Evolutionary conservation across 2,888 invertebrate genomes (phyloP), one percentile per base, ranked within the genome.

Genomic region (Steinernema carpocapsae): DNA sequence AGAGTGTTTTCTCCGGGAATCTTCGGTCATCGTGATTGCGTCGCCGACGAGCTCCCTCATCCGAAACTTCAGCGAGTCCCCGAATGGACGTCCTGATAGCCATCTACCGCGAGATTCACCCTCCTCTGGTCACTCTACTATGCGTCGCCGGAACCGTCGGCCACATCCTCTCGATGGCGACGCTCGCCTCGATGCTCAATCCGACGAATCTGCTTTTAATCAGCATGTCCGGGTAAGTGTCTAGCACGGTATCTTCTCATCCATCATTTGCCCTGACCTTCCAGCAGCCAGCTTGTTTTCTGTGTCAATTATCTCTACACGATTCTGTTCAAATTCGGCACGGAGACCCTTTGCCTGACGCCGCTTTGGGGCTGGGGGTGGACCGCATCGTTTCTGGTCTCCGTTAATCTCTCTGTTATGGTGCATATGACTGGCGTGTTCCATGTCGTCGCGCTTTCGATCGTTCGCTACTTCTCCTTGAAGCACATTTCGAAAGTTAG

Each of bases 391-490:
- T 52, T 78, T 12, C 45, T 78, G 17, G 72, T 83, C 37, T 82
- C 82, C 0, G 85, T 85, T 10, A 84, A 83, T 0, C 74, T 85
- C 22, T 82, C 83, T 7, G 85, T 84, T 0, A 74, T 85, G n/a
- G 83, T 85, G 7, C 84, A 85, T 71, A 85, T 85, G 84, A 78
- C 81, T 14, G 84, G 83, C 76, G 84, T 85, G 10, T 85, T 85
- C 56, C 85, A 85, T 70, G 84, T 85, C 4, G 85, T 85, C 56
- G 84, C 82, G 17, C 78, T 85, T 12, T 85, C 85, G 10, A 74
- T 85, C 24, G 83, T 85, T n/a, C 76, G 85, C 71, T 85, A 81
- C 78, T 79, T 80, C 29, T 83, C 83, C 10, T 72, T 85, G 59
- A 74, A 78, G 24, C 78, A 80, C 29, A 75, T 85, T 17, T 76